phyloP scores from a whole-genome alignment of 1,140 invertebrate species.

The Drosophila bipectinata region DNA sequence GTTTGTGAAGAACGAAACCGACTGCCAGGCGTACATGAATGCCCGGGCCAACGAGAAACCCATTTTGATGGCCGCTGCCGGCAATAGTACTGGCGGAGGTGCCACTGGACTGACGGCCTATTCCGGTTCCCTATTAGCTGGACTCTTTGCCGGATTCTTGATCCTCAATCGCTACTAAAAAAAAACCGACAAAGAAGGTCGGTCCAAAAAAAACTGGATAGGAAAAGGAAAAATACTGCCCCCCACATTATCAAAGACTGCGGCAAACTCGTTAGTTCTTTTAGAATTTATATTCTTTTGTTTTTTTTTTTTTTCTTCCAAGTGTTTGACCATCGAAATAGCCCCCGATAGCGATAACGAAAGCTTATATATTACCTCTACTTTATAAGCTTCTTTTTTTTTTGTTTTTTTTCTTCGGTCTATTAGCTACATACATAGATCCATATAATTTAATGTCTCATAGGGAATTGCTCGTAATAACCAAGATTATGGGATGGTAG shows the following conservation, averaged over 20 bases:
- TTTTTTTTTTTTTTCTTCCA: neutral
- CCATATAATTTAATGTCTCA: slow-evolving; percentile 46
- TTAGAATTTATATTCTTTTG: neutral
- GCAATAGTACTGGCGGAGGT: slow-evolving; percentile 47
- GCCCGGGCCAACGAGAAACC: slow-evolving; percentile 62
- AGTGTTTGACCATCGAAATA: slow-evolving; percentile 2
- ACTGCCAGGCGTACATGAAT: slow-evolving; percentile 85
- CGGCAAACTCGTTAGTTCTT: slow-evolving; percentile 5
- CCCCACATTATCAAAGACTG: neutral
- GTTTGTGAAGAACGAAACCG: slow-evolving; percentile 88
- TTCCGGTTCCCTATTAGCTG: slow-evolving; percentile 15
- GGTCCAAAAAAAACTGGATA: too few relatives aligned
- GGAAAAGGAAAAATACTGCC: neutral
- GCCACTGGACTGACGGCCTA: slow-evolving; percentile 40
- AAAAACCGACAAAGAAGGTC: too few relatives aligned
- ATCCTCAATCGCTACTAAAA: neutral
- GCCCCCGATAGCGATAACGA: slow-evolving; percentile 25
- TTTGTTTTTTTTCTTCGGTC: slow-evolving; percentile 15
- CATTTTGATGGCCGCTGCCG: slow-evolving; percentile 41
- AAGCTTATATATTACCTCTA: neutral
- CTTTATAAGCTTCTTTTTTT: slow-evolving; percentile 10
- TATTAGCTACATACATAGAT: slow-evolving; percentile 15
- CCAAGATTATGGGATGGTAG: slow-evolving; percentile 15
- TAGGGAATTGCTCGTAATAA: slow-evolving; percentile 47
- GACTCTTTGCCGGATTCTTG: neutral